Evolutionary conservation across 2,888 invertebrate genomes (phyloP).

Genomic region (Pyralis farinalis): DNA sequence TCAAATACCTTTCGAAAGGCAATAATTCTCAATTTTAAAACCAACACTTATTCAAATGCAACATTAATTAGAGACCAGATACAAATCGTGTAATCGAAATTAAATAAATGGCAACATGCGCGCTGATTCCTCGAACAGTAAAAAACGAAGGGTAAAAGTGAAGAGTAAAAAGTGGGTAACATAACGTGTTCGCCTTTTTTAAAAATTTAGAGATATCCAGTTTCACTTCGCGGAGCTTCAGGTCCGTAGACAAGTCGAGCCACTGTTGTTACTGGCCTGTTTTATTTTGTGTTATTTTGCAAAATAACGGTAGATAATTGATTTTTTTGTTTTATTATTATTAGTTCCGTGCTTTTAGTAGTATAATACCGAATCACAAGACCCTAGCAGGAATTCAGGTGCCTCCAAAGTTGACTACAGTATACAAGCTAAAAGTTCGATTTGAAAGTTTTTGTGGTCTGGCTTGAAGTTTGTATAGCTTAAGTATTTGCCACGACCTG

Average conservation of each 20-base stretch:
- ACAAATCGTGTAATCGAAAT: neutral
- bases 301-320: no score
- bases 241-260: neutral
- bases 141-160: neutral
- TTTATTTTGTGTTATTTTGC: slow-evolving; percentile 2
- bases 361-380: no score
- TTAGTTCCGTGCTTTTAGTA: no score
- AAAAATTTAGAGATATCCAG: neutral
- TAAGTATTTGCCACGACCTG: no score
- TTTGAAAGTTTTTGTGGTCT: no score
- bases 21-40: neutral
- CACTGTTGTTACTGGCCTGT: neutral
- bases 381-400: no score
- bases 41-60: neutral
- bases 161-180: neutral
- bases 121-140: neutral
- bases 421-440: no score
- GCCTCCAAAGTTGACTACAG: no score
- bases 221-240: neutral
- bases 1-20: neutral
- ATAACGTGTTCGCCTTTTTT: neutral
- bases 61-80: neutral
- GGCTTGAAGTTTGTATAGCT: no score
- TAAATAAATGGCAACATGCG: slow-evolving; percentile 7
- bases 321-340: no score